Evolutionary conservation across 2,113 vertebrate species (phyloP), one percentile per base, ranked within the genome.

Genomic region (Bufo bufo): DNA sequence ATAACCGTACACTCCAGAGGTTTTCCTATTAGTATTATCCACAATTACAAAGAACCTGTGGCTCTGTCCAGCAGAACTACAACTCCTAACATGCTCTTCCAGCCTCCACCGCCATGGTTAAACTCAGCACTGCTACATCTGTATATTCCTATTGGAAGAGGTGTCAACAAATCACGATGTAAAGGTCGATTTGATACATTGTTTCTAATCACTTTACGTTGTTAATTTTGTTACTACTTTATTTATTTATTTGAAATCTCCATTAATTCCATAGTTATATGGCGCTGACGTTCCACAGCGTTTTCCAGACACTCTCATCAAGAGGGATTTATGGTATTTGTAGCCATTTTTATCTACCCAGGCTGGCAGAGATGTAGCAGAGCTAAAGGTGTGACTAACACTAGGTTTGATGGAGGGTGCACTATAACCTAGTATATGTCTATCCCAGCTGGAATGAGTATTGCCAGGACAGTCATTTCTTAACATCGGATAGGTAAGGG

Each of bases 1-100:
- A 77, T 59, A 69, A 85, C 45, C 85, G 91, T 88, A 81, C 61
- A 85, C 78, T 66, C 83, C 9, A 75, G 79, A 89, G 69, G 45
- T 6, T 78, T 78, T 5, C 47, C 49, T 17, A 1, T 2, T 56
- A 3, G 16, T 10, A 66, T 66, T 23, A 66, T 66, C 63, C 12
- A n/a, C n/a, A 11, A 33, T 69, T 33, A 69, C 19, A 23, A 0
- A 69, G 9, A 13, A 72, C 14, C 33, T 16, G 8, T 19, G 4
- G 8, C 8, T 7, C 56, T 12, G 8, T 58, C 56, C 56, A 12
- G 6, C 1, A 19, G 45, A 49, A 74, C 72, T 75, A 75, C 72
- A 75, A 75, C 72, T 49, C 45, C 69, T 33, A 71, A 5, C 69
- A 43, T 45, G 4, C 63, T 33, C 69, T n/a, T 13, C 16, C 71